phyloP scores from a whole-genome alignment of 1,140 invertebrate genomes.

The Drosophila simulans region DNA sequence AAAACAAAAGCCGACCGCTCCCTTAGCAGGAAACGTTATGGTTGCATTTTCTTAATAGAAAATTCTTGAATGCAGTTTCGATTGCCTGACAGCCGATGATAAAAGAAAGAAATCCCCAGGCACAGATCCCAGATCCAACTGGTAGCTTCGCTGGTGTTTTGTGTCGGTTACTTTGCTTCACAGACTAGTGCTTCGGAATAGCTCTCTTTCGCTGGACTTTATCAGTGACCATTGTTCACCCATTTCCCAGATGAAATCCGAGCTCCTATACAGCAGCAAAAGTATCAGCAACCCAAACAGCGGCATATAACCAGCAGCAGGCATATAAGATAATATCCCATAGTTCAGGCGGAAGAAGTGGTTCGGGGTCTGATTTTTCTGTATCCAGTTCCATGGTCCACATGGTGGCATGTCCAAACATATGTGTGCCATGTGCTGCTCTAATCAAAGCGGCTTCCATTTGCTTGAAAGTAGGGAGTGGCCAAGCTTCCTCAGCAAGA shows the following conservation, averaged over 20 bases:
- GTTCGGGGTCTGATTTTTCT: background rate
- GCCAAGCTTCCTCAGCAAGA: background rate
- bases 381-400: slow-evolving; percentile 5
- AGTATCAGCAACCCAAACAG: slow-evolving; percentile 8
- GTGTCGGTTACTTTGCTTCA: slow-evolving; percentile 67
- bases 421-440: background rate
- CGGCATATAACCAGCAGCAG: slow-evolving; percentile 8
- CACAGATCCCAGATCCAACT: slow-evolving; percentile 8
- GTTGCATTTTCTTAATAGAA: slow-evolving; percentile 54
- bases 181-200: slow-evolving; percentile 42
- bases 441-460: background rate
- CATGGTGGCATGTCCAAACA: slow-evolving; percentile 1
- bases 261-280: slow-evolving; percentile 11
- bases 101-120: slow-evolving; percentile 55
- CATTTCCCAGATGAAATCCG: slow-evolving; percentile 47
- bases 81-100: slow-evolving; percentile 36
- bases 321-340: slow-evolving; percentile 23
- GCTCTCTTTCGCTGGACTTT: slow-evolving; percentile 40
- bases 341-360: slow-evolving; percentile 26
- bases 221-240: slow-evolving; percentile 59
- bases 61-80: slow-evolving; percentile 57
- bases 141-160: slow-evolving; percentile 11
- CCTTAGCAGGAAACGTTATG: slow-evolving; percentile 57
- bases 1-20: slow-evolving; percentile 34
- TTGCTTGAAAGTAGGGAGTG: background rate